phyloP scores from a whole-genome alignment of 2,113 vertebrate genomes.

The Mastomys natalensis region DNA sequence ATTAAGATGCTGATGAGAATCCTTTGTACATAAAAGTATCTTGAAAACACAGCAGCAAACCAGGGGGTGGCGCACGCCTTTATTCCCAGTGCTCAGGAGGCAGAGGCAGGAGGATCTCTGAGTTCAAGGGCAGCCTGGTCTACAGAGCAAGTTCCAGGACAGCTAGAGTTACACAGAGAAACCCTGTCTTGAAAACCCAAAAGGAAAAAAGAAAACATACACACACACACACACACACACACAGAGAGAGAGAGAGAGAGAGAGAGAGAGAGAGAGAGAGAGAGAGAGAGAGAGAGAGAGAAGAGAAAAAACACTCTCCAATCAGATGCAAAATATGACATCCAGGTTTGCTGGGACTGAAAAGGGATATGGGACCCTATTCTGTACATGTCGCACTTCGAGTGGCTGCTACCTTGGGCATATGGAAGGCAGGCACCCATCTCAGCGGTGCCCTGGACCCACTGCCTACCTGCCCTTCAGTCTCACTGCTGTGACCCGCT shows the following conservation, averaged over 20 bases:
- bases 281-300: no score
- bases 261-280: no score
- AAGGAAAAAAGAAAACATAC: neutral
- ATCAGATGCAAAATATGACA: neutral
- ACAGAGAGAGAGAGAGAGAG: no score
- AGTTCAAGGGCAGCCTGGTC: neutral
- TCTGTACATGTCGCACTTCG: neutral
- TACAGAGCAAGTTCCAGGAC: neutral
- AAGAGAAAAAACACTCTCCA: neutral
- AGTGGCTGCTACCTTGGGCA: accelerated
- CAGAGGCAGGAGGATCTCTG: neutral
- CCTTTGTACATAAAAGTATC: neutral
- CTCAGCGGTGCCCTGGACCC: neutral
- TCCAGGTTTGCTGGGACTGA: neutral
- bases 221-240: no score
- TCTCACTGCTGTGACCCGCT: accelerated
- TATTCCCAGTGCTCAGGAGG: neutral
- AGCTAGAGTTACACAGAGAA: neutral
- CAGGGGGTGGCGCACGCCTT: accelerated
- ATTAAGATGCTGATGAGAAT: neutral
- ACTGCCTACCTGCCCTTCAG: neutral
- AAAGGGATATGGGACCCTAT: neutral
- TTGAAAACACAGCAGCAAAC: neutral
- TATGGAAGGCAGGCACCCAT: neutral
- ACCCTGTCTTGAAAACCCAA: neutral